phyloP scores from a whole-genome alignment of 2,888 invertebrate species.

The Rhogogaster chlorosoma region DNA sequence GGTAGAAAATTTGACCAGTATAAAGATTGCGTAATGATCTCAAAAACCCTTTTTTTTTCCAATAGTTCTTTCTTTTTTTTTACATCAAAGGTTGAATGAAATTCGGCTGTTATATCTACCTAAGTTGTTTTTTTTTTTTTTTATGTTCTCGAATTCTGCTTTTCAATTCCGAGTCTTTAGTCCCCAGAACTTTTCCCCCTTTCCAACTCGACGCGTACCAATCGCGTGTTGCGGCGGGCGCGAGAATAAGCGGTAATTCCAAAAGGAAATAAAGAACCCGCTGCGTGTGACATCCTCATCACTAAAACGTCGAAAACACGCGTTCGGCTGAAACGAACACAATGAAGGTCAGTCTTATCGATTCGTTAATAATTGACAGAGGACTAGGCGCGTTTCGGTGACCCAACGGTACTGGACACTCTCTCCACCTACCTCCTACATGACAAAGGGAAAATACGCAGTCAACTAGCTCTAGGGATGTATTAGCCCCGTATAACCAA shows the following conservation, averaged over 20 bases:
- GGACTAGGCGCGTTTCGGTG: neutral
- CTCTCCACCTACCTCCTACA: constrained; percentile 7
- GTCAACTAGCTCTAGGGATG: constrained; percentile 22
- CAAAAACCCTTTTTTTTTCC: neutral
- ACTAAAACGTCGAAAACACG: constrained; percentile 65
- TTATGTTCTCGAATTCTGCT: neutral
- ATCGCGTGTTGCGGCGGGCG: neutral
- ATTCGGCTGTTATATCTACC: neutral
- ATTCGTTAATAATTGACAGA: constrained; percentile 67
- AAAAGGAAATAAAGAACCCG: constrained; percentile 42
- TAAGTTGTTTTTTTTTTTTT: neutral
- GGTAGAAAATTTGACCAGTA: neutral
- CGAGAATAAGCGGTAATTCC: neutral
- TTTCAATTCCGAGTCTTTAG: neutral
- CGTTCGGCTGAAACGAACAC: constrained; percentile 60
- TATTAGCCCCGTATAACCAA: constrained; percentile 48
- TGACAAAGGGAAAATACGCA: constrained; percentile 65
- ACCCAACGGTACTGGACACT: constrained; percentile 60
- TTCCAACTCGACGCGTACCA: neutral
- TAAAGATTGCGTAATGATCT: neutral
- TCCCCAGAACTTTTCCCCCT: neutral
- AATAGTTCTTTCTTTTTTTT: neutral
- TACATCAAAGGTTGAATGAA: neutral
- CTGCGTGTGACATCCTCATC: constrained; percentile 66
- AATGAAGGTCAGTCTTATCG: constrained; percentile 71